Evolutionary conservation across 2,888 invertebrate species (phyloP).

Genomic region (Geophilus truncorum): DNA sequence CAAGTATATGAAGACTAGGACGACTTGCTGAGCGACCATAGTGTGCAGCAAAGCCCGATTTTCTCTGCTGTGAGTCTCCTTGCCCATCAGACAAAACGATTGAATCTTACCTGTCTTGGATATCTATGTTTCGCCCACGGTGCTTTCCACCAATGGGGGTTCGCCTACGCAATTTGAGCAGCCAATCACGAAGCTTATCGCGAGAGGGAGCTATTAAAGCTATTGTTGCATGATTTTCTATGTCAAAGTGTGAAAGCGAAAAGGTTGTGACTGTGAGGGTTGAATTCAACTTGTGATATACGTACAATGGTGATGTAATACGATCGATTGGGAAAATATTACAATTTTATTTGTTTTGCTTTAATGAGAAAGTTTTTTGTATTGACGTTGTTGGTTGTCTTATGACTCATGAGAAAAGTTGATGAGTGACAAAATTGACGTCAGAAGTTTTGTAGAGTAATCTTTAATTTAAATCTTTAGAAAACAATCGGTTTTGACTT

Average conservation of each 20-base stretch:
- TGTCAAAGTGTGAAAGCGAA: background rate
- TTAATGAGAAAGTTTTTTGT: background rate
- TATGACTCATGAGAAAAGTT: too few species aligned
- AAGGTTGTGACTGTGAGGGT: too few species aligned
- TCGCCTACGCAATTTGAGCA: constrained; percentile 13
- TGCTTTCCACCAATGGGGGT: background rate
- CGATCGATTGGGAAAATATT: background rate
- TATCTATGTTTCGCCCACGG: constrained; percentile 2
- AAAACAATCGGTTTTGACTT: too few species aligned
- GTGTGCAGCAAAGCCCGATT: constrained; percentile 11
- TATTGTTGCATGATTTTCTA: background rate
- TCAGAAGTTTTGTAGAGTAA: too few species aligned
- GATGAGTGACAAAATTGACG: too few species aligned
- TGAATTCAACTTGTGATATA: too few species aligned
- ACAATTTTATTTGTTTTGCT: too few species aligned
- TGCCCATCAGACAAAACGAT: constrained; percentile 6
- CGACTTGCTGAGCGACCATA: constrained; percentile 27
- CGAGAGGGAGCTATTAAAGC: background rate
- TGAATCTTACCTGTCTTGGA: background rate
- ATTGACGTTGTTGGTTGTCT: background rate
- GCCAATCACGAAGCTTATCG: background rate
- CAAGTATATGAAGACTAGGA: constrained; percentile 25
- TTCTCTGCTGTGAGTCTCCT: constrained; percentile 7
- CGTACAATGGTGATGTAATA: background rate
- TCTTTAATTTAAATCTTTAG: too few species aligned